phyloP scores from a whole-genome alignment of 1,140 invertebrate species.

The Aradophagus sp. region DNA sequence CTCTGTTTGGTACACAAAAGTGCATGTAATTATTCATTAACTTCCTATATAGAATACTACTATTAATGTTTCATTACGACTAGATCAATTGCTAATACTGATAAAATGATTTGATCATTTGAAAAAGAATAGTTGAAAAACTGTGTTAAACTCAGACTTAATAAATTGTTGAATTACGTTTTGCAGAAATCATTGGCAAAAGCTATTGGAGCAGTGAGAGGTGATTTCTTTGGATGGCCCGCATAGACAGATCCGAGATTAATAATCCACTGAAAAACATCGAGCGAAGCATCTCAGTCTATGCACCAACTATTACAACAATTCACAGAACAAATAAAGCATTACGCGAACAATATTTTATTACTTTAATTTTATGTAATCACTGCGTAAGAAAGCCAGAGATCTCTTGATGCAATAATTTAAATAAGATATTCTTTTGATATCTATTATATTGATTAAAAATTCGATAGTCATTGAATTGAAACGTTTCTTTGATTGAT shows the following conservation, averaged over 20 bases:
- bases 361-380: slow-evolving; percentile 7
- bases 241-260: slow-evolving; percentile 23
- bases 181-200: slow-evolving; percentile 71
- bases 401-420: slow-evolving; percentile 1
- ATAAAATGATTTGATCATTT: too few relatives aligned
- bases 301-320: slow-evolving; percentile 11
- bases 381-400: slow-evolving; percentile 24
- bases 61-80: too few relatives aligned
- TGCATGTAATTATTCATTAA: too few relatives aligned
- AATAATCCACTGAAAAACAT: slow-evolving; percentile 20
- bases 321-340: slow-evolving; percentile 31
- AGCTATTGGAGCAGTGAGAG: slow-evolving; percentile 73
- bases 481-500: too few relatives aligned
- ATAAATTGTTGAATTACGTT: slow-evolving; percentile 14
- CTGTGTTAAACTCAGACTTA: not conserved
- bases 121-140: too few relatives aligned
- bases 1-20: too few relatives aligned
- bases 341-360: slow-evolving; percentile 35
- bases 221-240: slow-evolving; percentile 61
- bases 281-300: slow-evolving; percentile 35
- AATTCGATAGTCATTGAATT: too few relatives aligned
- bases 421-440: not conserved
- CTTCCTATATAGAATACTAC: too few relatives aligned
- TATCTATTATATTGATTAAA: too few relatives aligned
- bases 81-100: too few relatives aligned